phyloP scores from a whole-genome alignment of 2,797 vertebrate genomes.

The Clarias laeviceps region DNA sequence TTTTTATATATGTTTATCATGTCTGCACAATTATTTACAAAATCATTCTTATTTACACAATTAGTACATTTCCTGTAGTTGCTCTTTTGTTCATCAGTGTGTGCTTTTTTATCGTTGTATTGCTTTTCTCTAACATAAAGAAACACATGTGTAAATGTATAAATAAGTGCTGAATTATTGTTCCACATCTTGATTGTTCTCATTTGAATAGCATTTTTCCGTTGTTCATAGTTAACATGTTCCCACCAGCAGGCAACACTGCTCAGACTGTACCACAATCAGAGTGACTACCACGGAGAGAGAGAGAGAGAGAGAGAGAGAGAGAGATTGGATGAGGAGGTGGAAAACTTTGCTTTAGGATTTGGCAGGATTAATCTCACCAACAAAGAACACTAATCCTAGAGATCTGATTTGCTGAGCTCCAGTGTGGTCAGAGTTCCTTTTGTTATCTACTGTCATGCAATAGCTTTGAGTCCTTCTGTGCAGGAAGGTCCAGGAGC shows the following conservation, averaged over 20 bases:
- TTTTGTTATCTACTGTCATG: constrained; percentile 34
- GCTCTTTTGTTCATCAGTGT: background rate
- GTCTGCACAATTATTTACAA: too few species aligned
- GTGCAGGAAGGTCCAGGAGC: background rate
- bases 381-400: constrained; percentile 43
- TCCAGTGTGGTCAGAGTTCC: constrained; percentile 36
- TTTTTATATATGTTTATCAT: too few species aligned
- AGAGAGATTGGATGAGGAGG: background rate
- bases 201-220: background rate
- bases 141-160: too few species aligned
- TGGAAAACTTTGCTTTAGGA: constrained; percentile 43
- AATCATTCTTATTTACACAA: background rate
- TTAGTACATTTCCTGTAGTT: background rate
- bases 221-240: background rate
- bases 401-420: constrained; percentile 50
- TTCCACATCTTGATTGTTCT: background rate
- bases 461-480: background rate
- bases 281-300: background rate
- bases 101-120: background rate
- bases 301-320: constrained; percentile 7
- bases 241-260: background rate
- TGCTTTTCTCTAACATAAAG: background rate
- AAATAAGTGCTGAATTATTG: background rate
- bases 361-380: constrained; percentile 50
- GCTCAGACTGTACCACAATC: background rate